Percentiles rank a stretch among this genome's conserved stretches.
These are phyloP conservation scores for Umimayanthus kanabou DNA, from an alignment of 92 coral and sea anemone genomes.

Conservation along the genomic window DNA sequence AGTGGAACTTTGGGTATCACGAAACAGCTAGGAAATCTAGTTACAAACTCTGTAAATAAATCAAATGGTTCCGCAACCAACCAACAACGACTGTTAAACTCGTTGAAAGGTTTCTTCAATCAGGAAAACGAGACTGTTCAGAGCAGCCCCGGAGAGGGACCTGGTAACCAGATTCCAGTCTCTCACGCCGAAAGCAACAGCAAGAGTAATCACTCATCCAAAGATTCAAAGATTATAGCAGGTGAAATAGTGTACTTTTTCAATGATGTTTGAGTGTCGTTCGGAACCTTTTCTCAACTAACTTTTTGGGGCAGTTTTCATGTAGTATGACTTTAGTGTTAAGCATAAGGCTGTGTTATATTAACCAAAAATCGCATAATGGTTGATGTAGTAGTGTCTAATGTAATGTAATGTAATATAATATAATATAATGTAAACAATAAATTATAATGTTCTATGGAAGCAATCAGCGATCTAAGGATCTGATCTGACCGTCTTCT, in stretches of 20 bases:
- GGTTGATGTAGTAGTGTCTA: no score
- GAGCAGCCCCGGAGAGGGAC: not conserved
- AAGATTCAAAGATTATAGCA: not conserved
- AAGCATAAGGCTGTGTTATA: no score
- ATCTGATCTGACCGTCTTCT: no score
- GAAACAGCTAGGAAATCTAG: conserved; percentile 1
- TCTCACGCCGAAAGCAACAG: not conserved
- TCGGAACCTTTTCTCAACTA: not conserved
- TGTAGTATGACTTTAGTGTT: no score
- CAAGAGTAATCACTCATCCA: not conserved
- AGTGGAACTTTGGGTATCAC: not conserved
- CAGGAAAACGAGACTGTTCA: conserved; percentile 42
- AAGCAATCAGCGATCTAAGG: no score
- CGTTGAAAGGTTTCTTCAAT: conserved; percentile 70
- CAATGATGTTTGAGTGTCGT: not conserved
- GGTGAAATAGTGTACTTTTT: not conserved
- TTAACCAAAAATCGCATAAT: no score
- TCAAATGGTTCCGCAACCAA: conserved; percentile 29
- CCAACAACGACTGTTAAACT: conserved; percentile 20
- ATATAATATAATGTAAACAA: no score
- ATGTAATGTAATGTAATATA: no score
- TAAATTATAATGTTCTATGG: no score
- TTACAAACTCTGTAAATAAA: not conserved
- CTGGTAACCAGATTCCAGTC: not conserved
- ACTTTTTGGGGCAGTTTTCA: not conserved